A percentile compares a stretch with the other conserved stretches of the same genome.
These are phyloP conservation scores for Eleutherodactylus coqui DNA, from an alignment of 2,797 vertebrate genomes.

Conservation along the genomic window DNA sequence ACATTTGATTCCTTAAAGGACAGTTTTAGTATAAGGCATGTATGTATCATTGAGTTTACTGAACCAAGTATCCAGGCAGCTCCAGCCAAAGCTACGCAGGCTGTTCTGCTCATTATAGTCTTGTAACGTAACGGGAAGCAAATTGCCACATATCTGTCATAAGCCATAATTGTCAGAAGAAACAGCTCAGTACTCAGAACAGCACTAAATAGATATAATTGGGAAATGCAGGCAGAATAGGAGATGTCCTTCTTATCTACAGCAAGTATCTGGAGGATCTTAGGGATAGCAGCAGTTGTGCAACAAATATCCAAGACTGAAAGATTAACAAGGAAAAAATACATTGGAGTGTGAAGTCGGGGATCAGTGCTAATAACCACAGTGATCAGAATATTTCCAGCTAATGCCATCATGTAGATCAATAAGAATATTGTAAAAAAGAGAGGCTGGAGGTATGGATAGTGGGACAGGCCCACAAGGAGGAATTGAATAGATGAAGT, in stretches of 20 bases:
- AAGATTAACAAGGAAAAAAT: slow-evolving; percentile 58
- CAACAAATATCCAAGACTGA: slow-evolving; percentile 54
- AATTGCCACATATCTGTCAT: slow-evolving; percentile 62
- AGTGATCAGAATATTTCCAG: slow-evolving; percentile 56
- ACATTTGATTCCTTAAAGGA: slow-evolving; percentile 45
- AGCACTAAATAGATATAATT: slow-evolving; percentile 44
- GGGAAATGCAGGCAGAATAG: slow-evolving; percentile 44
- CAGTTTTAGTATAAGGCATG: slow-evolving; percentile 53
- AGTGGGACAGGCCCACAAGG: slow-evolving; percentile 55
- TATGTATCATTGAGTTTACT: slow-evolving; percentile 54
- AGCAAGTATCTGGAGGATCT: slow-evolving; percentile 38
- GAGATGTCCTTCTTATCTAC: slow-evolving; percentile 49
- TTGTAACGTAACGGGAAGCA: slow-evolving; percentile 59
- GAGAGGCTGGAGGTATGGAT: slow-evolving; percentile 1
- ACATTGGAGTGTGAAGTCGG: slow-evolving; percentile 54
- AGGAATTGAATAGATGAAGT: slow-evolving; percentile 31
- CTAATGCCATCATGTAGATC: slow-evolving; percentile 54
- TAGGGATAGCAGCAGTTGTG: slow-evolving; percentile 44
- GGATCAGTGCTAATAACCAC: slow-evolving; percentile 40
- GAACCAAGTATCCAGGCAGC: slow-evolving; percentile 45
- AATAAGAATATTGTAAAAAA: slow-evolving; percentile 51
- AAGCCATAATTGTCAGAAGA: slow-evolving; percentile 61
- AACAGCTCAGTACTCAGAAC: slow-evolving; percentile 53
- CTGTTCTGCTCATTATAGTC: slow-evolving; percentile 56
- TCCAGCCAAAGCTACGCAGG: slow-evolving; percentile 8